Percentiles rank a stretch among this genome's conserved stretches.
Evolutionary conservation across 1,140 invertebrate genomes (phyloP).

Genomic region (Protaetia brevitarsis): DNA sequence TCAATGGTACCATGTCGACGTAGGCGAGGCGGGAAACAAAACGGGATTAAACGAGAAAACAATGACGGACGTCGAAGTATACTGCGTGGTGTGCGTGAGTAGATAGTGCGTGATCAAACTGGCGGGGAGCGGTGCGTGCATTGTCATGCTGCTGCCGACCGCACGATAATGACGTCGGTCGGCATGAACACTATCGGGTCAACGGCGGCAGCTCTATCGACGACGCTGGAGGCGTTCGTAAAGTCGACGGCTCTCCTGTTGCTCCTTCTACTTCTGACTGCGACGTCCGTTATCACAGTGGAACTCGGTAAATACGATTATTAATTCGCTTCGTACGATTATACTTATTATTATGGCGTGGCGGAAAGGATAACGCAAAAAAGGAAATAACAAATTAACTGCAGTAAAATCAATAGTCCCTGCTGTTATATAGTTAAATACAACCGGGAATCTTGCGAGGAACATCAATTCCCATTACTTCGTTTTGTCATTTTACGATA

Average conservation of each 20-base stretch:
- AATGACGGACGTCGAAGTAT: constrained; percentile 11
- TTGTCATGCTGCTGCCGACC: constrained; percentile 9
- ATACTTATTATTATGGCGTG: background rate
- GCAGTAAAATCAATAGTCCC: background rate
- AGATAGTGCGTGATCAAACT: constrained; percentile 3
- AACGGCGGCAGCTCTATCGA: background rate
- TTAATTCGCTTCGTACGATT: constrained; percentile 10
- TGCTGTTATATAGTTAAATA: background rate
- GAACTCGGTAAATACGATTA: constrained; percentile 14
- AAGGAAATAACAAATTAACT: background rate
- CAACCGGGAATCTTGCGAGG: background rate
- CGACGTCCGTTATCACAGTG: background rate
- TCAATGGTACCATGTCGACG: background rate
- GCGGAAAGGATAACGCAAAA: background rate
- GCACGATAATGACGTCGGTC: constrained; percentile 10
- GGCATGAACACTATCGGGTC: background rate
- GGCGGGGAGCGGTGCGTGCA: background rate
- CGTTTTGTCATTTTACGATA: background rate
- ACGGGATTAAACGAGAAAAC: constrained; percentile 13
- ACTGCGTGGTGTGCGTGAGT: constrained; percentile 1
- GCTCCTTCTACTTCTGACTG: constrained; percentile 1
- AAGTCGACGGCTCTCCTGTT: background rate
- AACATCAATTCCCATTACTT: background rate
- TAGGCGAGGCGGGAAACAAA: background rate
- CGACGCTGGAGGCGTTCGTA: background rate